Percentiles rank a stretch among this genome's conserved stretches.
phyloP scores from a whole-genome alignment of 2,113 vertebrate genomes.

The Pollimyrus isidori region DNA sequence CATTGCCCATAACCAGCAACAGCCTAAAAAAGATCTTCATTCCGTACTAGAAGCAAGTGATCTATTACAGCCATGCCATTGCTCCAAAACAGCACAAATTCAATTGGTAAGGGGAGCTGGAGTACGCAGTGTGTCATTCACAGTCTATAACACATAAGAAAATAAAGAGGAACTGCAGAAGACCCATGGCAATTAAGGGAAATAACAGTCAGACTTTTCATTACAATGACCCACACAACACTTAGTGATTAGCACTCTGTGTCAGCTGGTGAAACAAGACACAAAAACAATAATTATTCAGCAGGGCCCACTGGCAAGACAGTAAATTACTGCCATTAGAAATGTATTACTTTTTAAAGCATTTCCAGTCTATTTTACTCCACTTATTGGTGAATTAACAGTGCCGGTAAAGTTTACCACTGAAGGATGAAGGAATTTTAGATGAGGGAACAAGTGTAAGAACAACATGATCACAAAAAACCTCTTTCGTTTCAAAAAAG shows the following conservation, averaged over 20 bases:
- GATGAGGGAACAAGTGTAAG: neutral
- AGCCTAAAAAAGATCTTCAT: neutral
- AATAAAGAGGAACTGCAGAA: conserved; percentile 50
- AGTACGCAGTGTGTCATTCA: conserved; percentile 27
- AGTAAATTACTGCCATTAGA: neutral
- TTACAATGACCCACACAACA: neutral
- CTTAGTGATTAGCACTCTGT: neutral
- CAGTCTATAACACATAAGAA: conserved; percentile 28
- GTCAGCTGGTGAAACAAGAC: neutral
- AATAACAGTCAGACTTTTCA: conserved; percentile 39
- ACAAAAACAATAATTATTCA: neutral
- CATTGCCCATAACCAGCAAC: neutral
- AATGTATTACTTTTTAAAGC: neutral
- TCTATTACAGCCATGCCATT: neutral
- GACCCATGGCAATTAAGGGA: conserved; percentile 48
- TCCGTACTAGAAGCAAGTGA: neutral
- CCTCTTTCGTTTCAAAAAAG: neutral
- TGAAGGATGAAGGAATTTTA: neutral
- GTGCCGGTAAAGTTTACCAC: neutral
- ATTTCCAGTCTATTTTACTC: neutral
- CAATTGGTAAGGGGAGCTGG: neutral
- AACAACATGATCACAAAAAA: neutral
- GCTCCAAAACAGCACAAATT: neutral
- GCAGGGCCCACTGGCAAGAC: neutral
- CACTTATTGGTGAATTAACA: neutral